Conservation (phyloP, 2,888 invertebrate genomes). For the Eupithecia dodoneata region DNA sequence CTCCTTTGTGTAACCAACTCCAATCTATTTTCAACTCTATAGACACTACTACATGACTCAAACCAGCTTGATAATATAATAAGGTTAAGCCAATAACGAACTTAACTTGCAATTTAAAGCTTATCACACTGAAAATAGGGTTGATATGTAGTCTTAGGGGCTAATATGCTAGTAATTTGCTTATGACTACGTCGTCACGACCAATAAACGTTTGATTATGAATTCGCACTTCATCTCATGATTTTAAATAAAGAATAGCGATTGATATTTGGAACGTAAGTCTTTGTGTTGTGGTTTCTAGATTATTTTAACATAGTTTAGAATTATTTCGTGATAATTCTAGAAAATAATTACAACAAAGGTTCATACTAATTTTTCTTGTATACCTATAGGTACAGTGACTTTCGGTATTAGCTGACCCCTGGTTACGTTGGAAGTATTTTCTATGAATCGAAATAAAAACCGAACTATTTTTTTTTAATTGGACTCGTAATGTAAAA, state of each 20-base stretch:
- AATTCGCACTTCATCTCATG: slow-evolving; percentile 13
- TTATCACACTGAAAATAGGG: slow-evolving; percentile 8
- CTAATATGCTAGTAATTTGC: slow-evolving; percentile 48
- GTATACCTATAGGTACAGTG: too few relatives aligned
- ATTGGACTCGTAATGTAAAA: too few relatives aligned
- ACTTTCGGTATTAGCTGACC: too few relatives aligned
- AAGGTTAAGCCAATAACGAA: slow-evolving; percentile 27
- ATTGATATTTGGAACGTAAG: neutral
- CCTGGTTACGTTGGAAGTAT: too few relatives aligned
- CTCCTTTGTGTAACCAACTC: slow-evolving; percentile 30
- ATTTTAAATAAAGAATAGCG: slow-evolving; percentile 3
- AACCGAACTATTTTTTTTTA: too few relatives aligned
- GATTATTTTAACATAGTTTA: neutral
- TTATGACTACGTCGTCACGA: slow-evolving; percentile 43
- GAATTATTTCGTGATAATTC: too few relatives aligned
- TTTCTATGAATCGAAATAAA: too few relatives aligned
- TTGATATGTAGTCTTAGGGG: slow-evolving; percentile 1
- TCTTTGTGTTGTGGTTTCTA: neutral
- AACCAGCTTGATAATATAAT: slow-evolving; percentile 9
- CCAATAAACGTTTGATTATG: slow-evolving; percentile 41
- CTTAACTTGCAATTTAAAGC: slow-evolving; percentile 30
- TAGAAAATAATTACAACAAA: too few relatives aligned
- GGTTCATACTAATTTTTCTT: too few relatives aligned
- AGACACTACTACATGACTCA: fast-evolving
- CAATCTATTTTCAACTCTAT: slow-evolving; percentile 21